These are phyloP conservation scores for Solea solea DNA, from an alignment of 2,113 vertebrate genomes.

Conservation along the genomic window DNA sequence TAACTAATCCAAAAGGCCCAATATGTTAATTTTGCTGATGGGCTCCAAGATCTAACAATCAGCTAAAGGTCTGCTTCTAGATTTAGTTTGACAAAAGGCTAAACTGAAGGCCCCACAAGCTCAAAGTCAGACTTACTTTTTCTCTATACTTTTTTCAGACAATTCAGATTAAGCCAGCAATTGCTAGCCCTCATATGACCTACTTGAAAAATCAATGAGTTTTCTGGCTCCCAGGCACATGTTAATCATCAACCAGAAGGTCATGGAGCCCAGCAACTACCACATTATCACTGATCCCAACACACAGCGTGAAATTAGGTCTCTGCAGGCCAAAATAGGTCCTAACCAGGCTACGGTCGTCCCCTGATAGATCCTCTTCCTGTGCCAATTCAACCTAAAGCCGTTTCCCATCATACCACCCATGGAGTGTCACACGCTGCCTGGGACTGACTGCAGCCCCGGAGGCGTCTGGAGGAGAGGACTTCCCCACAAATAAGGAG, in stretches of 20 bases:
- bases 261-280: constrained; percentile 16
- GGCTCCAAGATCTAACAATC: no score
- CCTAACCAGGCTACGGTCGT: not conserved
- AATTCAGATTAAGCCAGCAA: not conserved
- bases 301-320: constrained; percentile 39
- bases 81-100: no score
- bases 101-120: no score
- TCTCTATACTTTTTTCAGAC: not conserved
- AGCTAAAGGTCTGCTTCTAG: no score
- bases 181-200: not conserved
- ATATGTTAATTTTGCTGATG: no score
- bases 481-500: constrained; percentile 45
- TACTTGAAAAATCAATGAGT: not conserved
- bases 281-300: constrained; percentile 23
- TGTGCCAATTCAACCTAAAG: constrained; percentile 48
- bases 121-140: no score
- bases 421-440: constrained; percentile 43
- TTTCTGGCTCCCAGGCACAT: not conserved
- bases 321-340: constrained; percentile 21
- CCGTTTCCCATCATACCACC: constrained; percentile 57
- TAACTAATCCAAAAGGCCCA: no score
- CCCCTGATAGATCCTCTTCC: constrained; percentile 41
- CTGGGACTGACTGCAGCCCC: constrained; percentile 29
- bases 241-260: constrained; percentile 49
- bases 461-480: constrained; percentile 24